These are phyloP conservation scores for Romanogobio albipinnatus DNA, from an alignment of 2,113 vertebrate genomes.

Conservation along the genomic window DNA sequence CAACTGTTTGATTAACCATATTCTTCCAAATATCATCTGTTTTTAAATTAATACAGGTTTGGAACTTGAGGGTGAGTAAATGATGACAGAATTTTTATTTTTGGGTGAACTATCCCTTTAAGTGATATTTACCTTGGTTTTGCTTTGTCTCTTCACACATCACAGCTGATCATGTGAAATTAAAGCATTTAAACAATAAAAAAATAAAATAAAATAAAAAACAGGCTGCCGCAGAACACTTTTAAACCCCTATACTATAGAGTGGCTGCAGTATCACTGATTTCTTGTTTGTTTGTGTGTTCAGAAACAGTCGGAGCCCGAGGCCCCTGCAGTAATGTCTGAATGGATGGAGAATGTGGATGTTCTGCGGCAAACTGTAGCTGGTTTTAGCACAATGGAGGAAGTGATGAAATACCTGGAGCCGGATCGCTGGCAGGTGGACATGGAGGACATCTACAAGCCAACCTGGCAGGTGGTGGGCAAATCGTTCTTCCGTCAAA, in stretches of 20 bases:
- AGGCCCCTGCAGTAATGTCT: slow-evolving; percentile 72
- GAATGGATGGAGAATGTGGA: slow-evolving; percentile 82
- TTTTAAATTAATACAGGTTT: no score
- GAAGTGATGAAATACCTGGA: slow-evolving; percentile 97
- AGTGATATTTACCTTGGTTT: not conserved
- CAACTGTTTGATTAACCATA: no score
- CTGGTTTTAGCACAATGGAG: slow-evolving; percentile 88
- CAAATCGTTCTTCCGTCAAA: slow-evolving; percentile 91
- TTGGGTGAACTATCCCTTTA: not conserved
- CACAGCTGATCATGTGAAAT: no score
- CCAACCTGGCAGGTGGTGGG: slow-evolving; percentile 92
- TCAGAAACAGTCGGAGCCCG: slow-evolving; percentile 74
- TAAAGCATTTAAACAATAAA: not conserved
- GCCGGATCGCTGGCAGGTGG: slow-evolving; percentile 93
- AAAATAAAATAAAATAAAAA: no score
- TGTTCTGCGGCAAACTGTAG: slow-evolving; percentile 82
- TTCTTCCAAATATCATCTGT: no score
- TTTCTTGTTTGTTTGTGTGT: slow-evolving; percentile 58
- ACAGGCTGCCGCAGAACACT: not conserved
- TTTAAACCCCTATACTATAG: not conserved
- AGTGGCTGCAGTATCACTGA: not conserved
- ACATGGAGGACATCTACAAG: slow-evolving; percentile 93
- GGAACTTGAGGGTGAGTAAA: no score
- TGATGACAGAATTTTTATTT: no score
- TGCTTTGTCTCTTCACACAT: no score